Base-by-base conservation (phyloP, 2,888 invertebrate species). In the Periphyllus acericola region DNA sequence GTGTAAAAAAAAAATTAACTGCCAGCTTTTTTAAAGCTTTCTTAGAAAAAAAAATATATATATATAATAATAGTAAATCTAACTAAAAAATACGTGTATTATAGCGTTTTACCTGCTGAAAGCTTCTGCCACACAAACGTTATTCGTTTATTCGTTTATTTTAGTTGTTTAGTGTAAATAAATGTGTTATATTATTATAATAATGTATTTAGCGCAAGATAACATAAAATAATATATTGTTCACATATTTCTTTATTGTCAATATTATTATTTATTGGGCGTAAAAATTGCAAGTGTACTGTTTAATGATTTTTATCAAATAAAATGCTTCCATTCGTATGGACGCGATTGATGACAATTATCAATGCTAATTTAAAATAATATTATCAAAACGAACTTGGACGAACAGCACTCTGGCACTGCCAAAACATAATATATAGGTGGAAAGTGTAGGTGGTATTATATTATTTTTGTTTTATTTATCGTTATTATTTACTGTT, bases 51-150 rank as follows among this genome's bases (percentile, higher is more conserved):
- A 85, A 66, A 21, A 86, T n/a, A n/a, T n/a, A n/a, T n/a, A n/a
- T n/a, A 72, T 78, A 78, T 80, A 68, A 68, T 14, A 68, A 72
- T 85, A 78, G 79, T 72, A 86, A 55, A 80, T 86, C 84, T 84
- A 84, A 86, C 71, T 80, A 86, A 86, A 86, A 85, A 72, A 80
- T 79, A 86, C 79, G 79, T 86, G 86, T 86, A 86, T 86, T 79
- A 86, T 86, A 86, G 86, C 86, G 86, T 86, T 80, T 86, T 86
- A 86, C 86, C 86, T 86, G 86, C 86, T 86, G 86, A 86, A 80
- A 86, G 86, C 86, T 80, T 86, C 86, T 80, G 86, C 86, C 86
- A 86, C 85, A 86, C 52, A 80, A 80, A 72, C 8, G 29, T 72
- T 32, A 34, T 80, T 55, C 21, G 3, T 60, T 79, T 85, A 34